Conservation (phyloP, 2,797 vertebrate species). For the Danionella dracula region DNA sequence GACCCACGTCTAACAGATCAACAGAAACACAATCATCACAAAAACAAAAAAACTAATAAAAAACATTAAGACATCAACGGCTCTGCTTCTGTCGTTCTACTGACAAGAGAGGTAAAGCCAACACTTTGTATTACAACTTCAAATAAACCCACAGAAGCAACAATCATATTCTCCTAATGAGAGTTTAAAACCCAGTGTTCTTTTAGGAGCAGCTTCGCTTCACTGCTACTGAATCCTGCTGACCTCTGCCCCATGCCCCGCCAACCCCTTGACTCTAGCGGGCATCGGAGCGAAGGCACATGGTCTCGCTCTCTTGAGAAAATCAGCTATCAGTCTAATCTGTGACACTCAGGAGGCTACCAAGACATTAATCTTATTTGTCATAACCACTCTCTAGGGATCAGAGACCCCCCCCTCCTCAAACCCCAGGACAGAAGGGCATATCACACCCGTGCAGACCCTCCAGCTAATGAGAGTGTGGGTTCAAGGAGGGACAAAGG, state of each 20-base stretch:
- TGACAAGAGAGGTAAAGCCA: too few relatives aligned
- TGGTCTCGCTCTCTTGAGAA: constrained; percentile 65
- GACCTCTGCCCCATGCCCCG: constrained; percentile 35
- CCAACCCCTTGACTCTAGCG: constrained; percentile 27
- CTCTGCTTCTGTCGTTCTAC: too few relatives aligned
- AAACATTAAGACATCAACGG: too few relatives aligned
- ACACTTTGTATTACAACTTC: too few relatives aligned
- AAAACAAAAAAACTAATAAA: too few relatives aligned
- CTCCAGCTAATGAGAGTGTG: constrained; percentile 75
- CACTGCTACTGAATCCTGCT: constrained; percentile 27
- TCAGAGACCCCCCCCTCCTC: constrained; percentile 21
- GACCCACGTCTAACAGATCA: too few relatives aligned
- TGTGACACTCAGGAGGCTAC: constrained; percentile 65
- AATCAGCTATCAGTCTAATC: constrained; percentile 61
- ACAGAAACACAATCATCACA: too few relatives aligned
- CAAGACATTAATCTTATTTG: constrained; percentile 81
- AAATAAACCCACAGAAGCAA: too few relatives aligned
- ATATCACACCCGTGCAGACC: constrained; percentile 43
- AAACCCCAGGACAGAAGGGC: background rate
- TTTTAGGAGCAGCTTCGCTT: constrained; percentile 9
- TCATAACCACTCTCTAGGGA: constrained; percentile 76
- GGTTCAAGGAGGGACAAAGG: constrained; percentile 70
- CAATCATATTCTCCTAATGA: background rate
- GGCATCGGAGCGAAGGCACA: constrained; percentile 51
- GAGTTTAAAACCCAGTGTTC: background rate